Evolutionary conservation across 2,113 vertebrate species (phyloP).

Genomic region (Ailuropoda melanoleuca): DNA sequence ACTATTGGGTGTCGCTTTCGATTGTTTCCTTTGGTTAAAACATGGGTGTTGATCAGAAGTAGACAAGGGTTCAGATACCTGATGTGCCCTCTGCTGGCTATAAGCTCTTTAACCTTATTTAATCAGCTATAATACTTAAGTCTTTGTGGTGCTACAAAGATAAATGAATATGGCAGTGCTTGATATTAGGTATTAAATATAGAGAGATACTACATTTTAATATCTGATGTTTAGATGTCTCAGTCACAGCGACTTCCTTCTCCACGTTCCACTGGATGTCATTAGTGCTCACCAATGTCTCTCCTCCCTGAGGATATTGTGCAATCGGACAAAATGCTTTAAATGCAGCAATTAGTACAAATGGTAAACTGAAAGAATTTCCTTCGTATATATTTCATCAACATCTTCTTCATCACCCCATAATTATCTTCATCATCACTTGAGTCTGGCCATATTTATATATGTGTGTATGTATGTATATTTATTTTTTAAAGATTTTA

Average conservation of each 20-base stretch:
- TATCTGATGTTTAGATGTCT: neutral
- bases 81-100: neutral
- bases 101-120: neutral
- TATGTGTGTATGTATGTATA: neutral
- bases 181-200: neutral
- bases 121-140: neutral
- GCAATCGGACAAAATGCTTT: neutral
- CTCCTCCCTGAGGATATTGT: neutral
- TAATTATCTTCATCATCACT: neutral
- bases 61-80: neutral
- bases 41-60: neutral
- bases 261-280: neutral
- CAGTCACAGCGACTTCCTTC: neutral
- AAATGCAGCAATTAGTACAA: neutral
- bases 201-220: neutral
- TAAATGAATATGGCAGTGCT: neutral
- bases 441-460: neutral
- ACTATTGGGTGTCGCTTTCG: neutral
- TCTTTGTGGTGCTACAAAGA: neutral
- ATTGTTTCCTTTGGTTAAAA: neutral
- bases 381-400: neutral
- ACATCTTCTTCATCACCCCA: neutral
- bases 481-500: neutral
- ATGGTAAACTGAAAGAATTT: neutral
- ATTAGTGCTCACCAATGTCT: neutral